Evolutionary conservation across 2,113 vertebrate species (phyloP).

Genomic region (Megaceryle torquata): DNA sequence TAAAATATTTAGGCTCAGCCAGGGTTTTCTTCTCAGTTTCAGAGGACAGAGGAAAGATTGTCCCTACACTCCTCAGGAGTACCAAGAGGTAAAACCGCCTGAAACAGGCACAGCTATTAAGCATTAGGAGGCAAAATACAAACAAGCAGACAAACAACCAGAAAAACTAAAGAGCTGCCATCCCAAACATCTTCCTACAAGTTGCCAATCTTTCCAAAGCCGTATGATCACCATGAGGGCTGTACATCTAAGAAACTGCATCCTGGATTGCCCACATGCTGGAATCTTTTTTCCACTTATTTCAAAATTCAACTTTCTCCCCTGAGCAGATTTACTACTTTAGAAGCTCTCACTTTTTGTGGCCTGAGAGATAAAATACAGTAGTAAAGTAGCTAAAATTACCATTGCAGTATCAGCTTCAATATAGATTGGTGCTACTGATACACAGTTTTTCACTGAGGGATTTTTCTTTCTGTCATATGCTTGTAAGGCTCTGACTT

Average conservation of each 20-base stretch:
- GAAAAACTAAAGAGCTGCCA: background rate
- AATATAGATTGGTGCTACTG: background rate
- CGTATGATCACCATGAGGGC: background rate
- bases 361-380: background rate
- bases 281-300: background rate
- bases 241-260: background rate
- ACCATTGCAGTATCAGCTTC: background rate
- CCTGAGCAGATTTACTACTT: background rate
- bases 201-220: background rate
- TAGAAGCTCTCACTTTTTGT: background rate
- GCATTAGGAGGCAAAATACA: background rate
- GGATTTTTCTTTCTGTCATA: background rate
- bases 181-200: background rate
- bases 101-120: background rate
- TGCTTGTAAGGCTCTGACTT: background rate
- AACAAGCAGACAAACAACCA: background rate
- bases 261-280: background rate
- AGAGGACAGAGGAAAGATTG: background rate
- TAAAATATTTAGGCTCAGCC: background rate
- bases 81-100: background rate
- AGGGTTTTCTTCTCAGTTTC: background rate
- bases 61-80: background rate
- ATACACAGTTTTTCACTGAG: background rate
- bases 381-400: background rate
- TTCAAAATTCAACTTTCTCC: background rate